A percentile compares a stretch with the other conserved stretches of the same genome.
These are phyloP conservation scores for Anas bahamensis DNA, from an alignment of 2,797 vertebrate genomes.

Conservation along the genomic window DNA sequence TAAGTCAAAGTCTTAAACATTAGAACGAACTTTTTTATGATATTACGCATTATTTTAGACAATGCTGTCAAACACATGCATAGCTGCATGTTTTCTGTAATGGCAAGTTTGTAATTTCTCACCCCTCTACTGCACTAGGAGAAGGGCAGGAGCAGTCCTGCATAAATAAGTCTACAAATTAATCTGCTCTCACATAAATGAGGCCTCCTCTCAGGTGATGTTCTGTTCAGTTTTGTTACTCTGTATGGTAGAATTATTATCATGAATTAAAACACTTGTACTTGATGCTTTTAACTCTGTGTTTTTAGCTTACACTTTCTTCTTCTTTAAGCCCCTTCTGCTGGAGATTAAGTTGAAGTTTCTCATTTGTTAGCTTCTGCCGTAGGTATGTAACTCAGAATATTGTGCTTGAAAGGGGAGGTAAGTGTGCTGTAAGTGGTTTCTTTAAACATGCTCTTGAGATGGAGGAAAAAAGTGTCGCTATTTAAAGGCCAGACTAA, in stretches of 20 bases:
- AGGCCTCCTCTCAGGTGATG: background rate
- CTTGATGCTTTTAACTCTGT: rapidly evolving
- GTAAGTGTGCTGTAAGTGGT: background rate
- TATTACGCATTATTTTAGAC: background rate
- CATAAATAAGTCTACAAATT: background rate
- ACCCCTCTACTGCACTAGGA: background rate
- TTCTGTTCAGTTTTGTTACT: background rate
- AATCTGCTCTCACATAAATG: background rate
- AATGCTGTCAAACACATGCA: background rate
- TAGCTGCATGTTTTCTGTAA: background rate
- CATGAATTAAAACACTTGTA: background rate
- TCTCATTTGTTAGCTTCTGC: background rate
- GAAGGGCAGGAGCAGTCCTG: background rate
- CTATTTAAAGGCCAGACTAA: background rate
- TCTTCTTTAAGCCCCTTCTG: background rate
- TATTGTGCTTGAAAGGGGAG: background rate
- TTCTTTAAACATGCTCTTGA: background rate
- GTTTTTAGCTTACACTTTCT: background rate
- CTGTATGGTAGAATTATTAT: rapidly evolving
- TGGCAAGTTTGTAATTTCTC: background rate
- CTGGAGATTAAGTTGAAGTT: background rate
- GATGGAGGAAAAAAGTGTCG: background rate
- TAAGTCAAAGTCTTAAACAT: background rate
- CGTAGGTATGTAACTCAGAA: background rate
- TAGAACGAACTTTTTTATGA: background rate